Conservation (phyloP, 2,797 vertebrate genomes). For the Enteromius anoplus region DNA sequence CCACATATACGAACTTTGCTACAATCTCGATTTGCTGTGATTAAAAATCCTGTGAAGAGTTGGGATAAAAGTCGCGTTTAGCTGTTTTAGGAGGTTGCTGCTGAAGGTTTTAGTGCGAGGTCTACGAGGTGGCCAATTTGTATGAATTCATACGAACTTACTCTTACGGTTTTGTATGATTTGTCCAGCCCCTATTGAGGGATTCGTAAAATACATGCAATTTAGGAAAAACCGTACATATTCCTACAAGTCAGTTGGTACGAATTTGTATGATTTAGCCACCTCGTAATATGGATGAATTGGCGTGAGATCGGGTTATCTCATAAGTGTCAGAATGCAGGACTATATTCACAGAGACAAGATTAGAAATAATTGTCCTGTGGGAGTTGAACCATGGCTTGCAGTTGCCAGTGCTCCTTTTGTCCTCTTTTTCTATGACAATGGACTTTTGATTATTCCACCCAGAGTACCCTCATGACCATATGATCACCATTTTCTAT, state of each 20-base stretch:
- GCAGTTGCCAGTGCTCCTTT: background rate
- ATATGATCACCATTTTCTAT: constrained; percentile 20
- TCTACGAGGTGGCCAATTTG: too few relatives aligned
- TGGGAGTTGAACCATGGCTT: constrained; percentile 5
- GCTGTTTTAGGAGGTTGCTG: background rate
- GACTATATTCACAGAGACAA: background rate
- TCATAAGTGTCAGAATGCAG: background rate
- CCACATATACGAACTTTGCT: background rate
- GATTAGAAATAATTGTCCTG: background rate
- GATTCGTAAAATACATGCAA: background rate
- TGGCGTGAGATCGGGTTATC: background rate
- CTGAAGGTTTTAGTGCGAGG: background rate
- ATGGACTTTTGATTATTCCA: constrained; percentile 17
- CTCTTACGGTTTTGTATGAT: background rate
- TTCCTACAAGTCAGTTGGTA: background rate
- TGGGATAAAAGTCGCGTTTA: background rate
- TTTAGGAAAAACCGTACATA: background rate
- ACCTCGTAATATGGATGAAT: too few relatives aligned
- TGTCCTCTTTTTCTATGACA: constrained; percentile 11
- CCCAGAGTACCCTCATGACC: constrained; percentile 5
- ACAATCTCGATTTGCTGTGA: background rate
- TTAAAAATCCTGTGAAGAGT: background rate
- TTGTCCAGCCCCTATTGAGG: background rate
- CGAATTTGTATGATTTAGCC: background rate
- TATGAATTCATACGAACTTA: background rate